Conservation (phyloP, 2,113 vertebrate genomes). For the Phocoena sinus region DNA sequence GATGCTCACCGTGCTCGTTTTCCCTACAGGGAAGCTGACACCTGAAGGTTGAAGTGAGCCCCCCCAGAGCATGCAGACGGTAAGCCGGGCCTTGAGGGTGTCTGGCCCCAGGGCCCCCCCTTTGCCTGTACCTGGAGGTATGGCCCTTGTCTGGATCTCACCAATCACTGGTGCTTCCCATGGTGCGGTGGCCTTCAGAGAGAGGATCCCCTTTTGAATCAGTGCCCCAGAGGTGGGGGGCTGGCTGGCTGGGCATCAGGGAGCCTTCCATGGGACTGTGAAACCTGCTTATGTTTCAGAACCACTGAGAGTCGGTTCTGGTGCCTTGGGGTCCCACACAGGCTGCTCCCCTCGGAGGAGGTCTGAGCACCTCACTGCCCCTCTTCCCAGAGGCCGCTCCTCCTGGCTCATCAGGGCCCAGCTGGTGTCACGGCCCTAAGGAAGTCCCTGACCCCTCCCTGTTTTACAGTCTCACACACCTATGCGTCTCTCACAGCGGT, state of each 20-base stretch:
- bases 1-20: rapidly evolving
- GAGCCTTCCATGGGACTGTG: neutral
- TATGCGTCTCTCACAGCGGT: neutral
- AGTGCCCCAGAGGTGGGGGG: too few species aligned
- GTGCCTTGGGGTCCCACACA: neutral
- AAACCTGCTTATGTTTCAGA: rapidly evolving
- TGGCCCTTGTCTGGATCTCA: too few species aligned
- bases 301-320: neutral
- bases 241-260: rapidly evolving
- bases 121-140: too few species aligned
- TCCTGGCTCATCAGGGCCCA: neutral
- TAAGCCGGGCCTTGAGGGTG: neutral
- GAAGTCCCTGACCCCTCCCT: neutral
- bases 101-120: neutral
- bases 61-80: neutral
- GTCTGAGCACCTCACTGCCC: rapidly evolving
- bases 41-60: neutral
- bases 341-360: neutral
- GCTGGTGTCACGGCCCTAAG: neutral
- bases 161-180: neutral
- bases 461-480: too few species aligned
- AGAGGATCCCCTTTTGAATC: neutral
- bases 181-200: neutral
- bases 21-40: neutral
- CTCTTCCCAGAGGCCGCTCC: neutral